phyloP scores from a whole-genome alignment of 2,113 vertebrate species.

The Lepus timidus region DNA sequence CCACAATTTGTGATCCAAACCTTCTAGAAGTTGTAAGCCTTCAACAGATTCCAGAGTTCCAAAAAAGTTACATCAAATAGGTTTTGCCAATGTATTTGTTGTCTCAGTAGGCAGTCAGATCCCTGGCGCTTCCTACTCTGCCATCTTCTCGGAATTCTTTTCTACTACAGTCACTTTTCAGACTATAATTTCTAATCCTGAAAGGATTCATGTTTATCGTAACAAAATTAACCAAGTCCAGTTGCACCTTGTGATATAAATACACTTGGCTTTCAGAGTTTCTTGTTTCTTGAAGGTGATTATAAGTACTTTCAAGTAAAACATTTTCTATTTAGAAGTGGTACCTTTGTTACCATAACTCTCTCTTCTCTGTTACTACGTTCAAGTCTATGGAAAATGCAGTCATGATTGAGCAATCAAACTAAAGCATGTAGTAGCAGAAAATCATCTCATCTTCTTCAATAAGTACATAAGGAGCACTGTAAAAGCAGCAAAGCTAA shows the following conservation, averaged over 20 bases:
- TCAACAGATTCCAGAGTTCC: neutral
- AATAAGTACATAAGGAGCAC: slow-evolving; percentile 41
- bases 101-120: neutral
- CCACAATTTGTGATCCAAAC: neutral
- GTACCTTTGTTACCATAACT: neutral
- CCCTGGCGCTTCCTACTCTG: neutral
- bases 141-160: neutral
- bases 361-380: neutral
- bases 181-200: neutral
- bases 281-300: neutral
- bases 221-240: slow-evolving; percentile 4
- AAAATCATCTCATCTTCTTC: slow-evolving; percentile 45
- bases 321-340: slow-evolving; percentile 36
- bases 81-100: neutral
- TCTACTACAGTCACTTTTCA: neutral
- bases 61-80: neutral
- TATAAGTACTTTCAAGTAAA: slow-evolving; percentile 9
- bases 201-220: slow-evolving; percentile 11
- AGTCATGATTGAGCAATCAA: slow-evolving; percentile 51
- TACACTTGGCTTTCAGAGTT: neutral
- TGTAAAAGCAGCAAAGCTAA: slow-evolving; percentile 59
- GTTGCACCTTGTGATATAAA: neutral
- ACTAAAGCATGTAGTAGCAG: neutral
- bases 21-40: neutral
- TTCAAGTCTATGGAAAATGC: slow-evolving; percentile 38